Conservation (phyloP, 1,140 invertebrate species). For the Monomorium pharaonis region DNA sequence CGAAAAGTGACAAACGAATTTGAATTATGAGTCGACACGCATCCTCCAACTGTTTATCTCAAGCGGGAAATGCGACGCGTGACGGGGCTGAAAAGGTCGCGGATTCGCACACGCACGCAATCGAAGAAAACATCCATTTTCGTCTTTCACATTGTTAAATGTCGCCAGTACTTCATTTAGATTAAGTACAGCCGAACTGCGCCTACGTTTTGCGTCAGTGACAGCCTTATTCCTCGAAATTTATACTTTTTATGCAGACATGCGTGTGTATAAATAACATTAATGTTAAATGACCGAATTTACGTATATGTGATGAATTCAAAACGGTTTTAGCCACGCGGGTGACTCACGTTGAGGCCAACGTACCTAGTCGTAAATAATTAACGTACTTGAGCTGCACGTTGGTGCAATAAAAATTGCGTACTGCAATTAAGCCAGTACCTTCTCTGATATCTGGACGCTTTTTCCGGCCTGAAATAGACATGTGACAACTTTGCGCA, state of each 20-base stretch:
- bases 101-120: not conserved
- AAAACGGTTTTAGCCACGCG: not conserved
- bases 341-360: not conserved
- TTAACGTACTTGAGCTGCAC: not conserved
- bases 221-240: constrained; percentile 5
- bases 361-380: constrained; percentile 20
- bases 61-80: constrained; percentile 3
- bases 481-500: constrained; percentile 37
- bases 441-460: not conserved
- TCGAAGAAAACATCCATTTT: constrained; percentile 52
- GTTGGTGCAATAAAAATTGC: constrained; percentile 24
- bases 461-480: constrained; percentile 11
- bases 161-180: constrained; percentile 45
- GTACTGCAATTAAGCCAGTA: not conserved
- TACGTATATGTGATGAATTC: not conserved
- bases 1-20: constrained; percentile 19
- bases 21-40: not conserved
- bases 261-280: not conserved
- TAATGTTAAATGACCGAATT: constrained; percentile 23
- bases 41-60: constrained; percentile 2
- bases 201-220: not conserved
- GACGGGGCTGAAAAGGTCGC: not conserved
- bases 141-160: constrained; percentile 47
- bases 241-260: constrained; percentile 21
- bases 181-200: constrained; percentile 33